These are phyloP conservation scores for Tipula lateralis DNA, from an alignment of 2,888 invertebrate genomes.

Conservation along the genomic window DNA sequence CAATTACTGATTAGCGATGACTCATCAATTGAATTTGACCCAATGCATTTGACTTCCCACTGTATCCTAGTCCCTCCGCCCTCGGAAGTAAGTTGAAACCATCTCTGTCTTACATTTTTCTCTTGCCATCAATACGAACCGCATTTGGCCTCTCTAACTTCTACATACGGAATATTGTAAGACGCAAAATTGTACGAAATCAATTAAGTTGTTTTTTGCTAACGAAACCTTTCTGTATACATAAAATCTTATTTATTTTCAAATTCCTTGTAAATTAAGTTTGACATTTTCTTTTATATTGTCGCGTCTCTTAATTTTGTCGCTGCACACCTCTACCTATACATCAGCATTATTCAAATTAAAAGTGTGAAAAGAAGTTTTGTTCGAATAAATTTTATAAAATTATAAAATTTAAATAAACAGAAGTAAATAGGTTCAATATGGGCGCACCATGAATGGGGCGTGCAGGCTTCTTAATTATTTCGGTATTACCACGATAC, in stretches of 20 bases:
- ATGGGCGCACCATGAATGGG: background rate
- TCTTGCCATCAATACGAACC: too few relatives aligned
- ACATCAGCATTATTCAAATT: background rate
- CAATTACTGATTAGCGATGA: too few relatives aligned
- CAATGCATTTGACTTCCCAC: too few relatives aligned
- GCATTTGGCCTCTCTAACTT: too few relatives aligned
- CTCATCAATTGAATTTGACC: too few relatives aligned
- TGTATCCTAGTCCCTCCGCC: too few relatives aligned
- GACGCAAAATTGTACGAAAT: background rate
- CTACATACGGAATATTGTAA: too few relatives aligned
- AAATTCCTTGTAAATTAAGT: constrained; percentile 14
- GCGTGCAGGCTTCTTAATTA: too few relatives aligned
- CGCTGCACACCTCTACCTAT: background rate
- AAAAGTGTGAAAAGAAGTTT: constrained; percentile 5
- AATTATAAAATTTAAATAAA: constrained; percentile 1
- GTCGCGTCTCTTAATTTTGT: background rate
- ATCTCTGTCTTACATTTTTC: too few relatives aligned
- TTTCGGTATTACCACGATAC: too few relatives aligned
- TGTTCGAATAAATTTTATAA: background rate
- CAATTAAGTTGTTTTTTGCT: background rate
- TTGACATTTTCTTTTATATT: background rate
- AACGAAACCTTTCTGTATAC: background rate
- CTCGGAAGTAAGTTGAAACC: too few relatives aligned
- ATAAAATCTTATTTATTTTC: background rate
- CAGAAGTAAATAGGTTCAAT: too few relatives aligned